These are phyloP conservation scores for Ceratina japonica DNA, from an alignment of 1,140 invertebrate genomes.

Conservation along the genomic window DNA sequence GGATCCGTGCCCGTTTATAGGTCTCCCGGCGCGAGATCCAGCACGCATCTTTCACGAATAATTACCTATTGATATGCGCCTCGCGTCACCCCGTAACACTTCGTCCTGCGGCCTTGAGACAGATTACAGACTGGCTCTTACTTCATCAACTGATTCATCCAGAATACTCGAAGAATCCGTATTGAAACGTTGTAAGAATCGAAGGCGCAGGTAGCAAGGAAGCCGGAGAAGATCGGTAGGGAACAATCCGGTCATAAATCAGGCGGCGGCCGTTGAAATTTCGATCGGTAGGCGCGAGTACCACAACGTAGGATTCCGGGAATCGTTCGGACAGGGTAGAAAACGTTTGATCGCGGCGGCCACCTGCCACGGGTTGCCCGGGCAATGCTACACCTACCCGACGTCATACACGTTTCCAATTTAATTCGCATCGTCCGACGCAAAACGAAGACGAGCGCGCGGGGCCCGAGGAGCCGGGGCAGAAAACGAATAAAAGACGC, in stretches of 20 bases:
- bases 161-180: too few species aligned
- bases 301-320: conserved; percentile 1
- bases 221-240: background rate
- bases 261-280: background rate
- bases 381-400: conserved; percentile 9
- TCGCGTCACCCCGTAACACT: conserved; percentile 54
- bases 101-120: conserved; percentile 44
- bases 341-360: conserved; percentile 20
- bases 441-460: conserved; percentile 5
- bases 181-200: too few species aligned
- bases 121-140: conserved; percentile 30
- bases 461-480: too few species aligned
- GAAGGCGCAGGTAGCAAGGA: too few species aligned
- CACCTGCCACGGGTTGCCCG: conserved; percentile 11
- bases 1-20: conserved; percentile 28
- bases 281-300: background rate
- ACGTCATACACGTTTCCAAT: conserved; percentile 35
- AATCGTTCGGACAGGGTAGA: conserved; percentile 10
- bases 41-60: conserved; percentile 43
- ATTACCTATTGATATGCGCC: conserved; percentile 54
- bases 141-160: too few species aligned
- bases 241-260: background rate
- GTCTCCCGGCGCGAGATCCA: conserved; percentile 8
- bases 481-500: too few species aligned
- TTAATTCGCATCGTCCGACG: conserved; percentile 39